Evolutionary conservation across 2,797 vertebrate genomes (phyloP), one percentile per base, ranked within the genome.

Genomic region (Myripristis murdjan): DNA sequence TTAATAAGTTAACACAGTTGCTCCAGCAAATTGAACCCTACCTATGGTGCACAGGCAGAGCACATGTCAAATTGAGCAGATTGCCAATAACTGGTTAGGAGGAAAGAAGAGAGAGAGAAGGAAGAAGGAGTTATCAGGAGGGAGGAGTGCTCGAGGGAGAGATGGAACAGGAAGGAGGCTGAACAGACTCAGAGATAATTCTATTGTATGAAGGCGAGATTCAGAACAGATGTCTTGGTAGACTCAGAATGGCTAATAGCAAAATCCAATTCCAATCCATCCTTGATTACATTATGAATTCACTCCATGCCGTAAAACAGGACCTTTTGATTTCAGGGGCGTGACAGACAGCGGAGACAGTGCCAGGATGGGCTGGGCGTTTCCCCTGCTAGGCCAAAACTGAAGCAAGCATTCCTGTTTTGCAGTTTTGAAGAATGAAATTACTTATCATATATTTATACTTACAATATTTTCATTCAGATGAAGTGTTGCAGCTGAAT

Each of bases 181-280:
- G 73, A 76, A 67, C 22, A 62, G 75, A 60, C 59, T 48, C 37
- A 0, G 28, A 64, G 79, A 85, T 83, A 71, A 80, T 81, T 77
- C 37, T 77, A 87, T 90, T 81, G 74, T 72, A 60, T 77, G 53
- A 63, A 71, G 70, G 39, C 24, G 6, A 57, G 77, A 87, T 85
- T 83, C 70, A 86, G 77, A 86, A 82, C 86, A 90, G 87, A 91
- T 84, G 85, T 83, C 84, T 86, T 79, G 73, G 69, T 79, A 81
- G 49, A 68, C 76, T 64, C 76, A 33, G 81, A 81, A 81, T 44
- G 72, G 70, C 79, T 89, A 88, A 87, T 83, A 83, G 69, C 70
- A 70, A 89, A 91, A 90, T 88, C 77, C 35, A 88, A 90, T 90
- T 86, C 66, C 75, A 88, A 80, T 60, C 72, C 63, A 68, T 31